Percentiles rank a stretch among this genome's conserved stretches.
Evolutionary conservation across 1,140 invertebrate genomes (phyloP).

Genomic region (Macrostomum lignano): DNA sequence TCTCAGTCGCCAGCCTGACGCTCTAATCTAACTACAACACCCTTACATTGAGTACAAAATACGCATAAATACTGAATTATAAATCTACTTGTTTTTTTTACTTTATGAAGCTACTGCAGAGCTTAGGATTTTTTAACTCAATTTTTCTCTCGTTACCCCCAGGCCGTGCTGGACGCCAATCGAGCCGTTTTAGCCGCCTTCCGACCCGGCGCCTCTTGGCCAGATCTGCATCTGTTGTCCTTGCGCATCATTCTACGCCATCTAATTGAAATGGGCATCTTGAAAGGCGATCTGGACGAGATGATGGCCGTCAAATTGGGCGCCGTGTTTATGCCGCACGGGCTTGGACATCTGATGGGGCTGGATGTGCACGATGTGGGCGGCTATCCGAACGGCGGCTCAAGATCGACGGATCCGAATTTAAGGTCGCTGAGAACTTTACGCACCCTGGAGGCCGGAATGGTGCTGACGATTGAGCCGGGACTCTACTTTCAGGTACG

Average conservation of each 20-base stretch:
- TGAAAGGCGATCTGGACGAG: constrained; percentile 52
- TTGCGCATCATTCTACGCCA: constrained; percentile 45
- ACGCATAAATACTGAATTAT: no score
- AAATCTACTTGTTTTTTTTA: no score
- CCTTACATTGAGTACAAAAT: no score
- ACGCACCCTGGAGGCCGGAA: constrained; percentile 43
- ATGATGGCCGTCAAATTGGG: constrained; percentile 48
- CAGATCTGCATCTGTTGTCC: constrained; percentile 66
- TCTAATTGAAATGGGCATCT: constrained; percentile 42
- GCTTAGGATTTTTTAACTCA: no score
- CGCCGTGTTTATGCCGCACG: constrained; percentile 76
- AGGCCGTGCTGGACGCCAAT: no score
- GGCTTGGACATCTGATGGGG: constrained; percentile 71
- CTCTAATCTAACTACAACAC: no score
- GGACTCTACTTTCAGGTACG: constrained; percentile 90
- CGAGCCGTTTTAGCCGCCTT: neutral
- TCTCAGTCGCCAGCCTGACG: no score
- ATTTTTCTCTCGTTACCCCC: no score
- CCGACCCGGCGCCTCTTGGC: constrained; percentile 45
- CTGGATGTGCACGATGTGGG: constrained; percentile 88
- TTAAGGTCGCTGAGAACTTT: constrained; percentile 49
- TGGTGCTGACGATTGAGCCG: constrained; percentile 83
- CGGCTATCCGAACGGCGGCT: constrained; percentile 37
- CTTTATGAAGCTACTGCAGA: no score
- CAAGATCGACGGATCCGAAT: constrained; percentile 36